Conservation (phyloP, 2,797 vertebrate species). For the Buceros bicornis region DNA sequence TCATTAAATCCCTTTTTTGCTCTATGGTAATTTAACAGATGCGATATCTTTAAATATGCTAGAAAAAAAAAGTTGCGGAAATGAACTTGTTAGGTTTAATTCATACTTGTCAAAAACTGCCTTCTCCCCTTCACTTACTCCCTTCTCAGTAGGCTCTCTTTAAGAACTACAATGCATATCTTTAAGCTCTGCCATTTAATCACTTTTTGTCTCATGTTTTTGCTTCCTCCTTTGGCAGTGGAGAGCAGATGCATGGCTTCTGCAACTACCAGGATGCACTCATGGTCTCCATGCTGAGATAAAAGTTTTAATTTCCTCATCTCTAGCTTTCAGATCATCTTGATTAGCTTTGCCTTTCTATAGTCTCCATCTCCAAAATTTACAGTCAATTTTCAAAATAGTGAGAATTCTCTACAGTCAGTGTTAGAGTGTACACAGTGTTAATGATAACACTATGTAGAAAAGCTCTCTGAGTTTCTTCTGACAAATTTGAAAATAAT, state of each 20-base stretch:
- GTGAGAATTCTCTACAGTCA: background rate
- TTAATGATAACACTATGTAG: background rate
- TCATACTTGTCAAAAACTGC: background rate
- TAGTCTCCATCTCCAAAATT: background rate
- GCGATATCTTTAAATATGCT: background rate
- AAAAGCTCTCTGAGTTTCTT: background rate
- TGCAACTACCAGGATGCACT: background rate
- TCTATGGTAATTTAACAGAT: background rate
- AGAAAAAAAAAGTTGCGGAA: background rate
- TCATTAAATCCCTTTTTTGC: background rate
- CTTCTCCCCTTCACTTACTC: background rate
- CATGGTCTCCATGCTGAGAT: background rate
- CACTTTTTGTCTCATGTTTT: background rate
- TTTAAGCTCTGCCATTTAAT: conserved; percentile 1
- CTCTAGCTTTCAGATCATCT: conserved; percentile 32
- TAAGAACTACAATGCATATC: background rate
- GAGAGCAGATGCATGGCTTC: background rate
- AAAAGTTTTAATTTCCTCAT: conserved; percentile 33
- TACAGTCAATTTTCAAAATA: conserved; percentile 3
- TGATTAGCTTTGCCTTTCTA: background rate
- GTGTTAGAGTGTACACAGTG: background rate
- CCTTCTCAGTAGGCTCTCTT: background rate
- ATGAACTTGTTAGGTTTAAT: background rate
- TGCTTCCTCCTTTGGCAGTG: background rate
- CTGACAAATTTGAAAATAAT: conserved; percentile 1